phyloP scores from a whole-genome alignment of 2,797 vertebrate species.

The Xenops minutus region DNA sequence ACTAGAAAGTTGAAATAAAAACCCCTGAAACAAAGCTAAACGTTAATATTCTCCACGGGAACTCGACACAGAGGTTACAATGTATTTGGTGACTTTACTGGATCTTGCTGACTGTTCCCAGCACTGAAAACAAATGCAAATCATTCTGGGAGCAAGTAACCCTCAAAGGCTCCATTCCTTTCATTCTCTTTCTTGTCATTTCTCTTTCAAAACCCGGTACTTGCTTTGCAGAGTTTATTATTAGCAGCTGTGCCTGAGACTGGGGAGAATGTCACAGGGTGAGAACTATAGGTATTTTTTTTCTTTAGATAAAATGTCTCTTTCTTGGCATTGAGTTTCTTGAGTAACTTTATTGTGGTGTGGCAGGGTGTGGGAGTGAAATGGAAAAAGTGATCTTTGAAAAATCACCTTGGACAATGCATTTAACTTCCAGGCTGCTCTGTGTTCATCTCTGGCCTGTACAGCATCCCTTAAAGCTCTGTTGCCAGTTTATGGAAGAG shows the following conservation, averaged over 20 bases:
- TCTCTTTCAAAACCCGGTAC: not conserved
- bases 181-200: constrained; percentile 8
- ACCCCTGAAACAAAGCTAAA: not conserved
- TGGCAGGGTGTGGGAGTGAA: not conserved
- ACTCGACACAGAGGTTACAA: not conserved
- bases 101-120: not conserved
- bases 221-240: constrained; percentile 15
- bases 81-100: constrained; percentile 7
- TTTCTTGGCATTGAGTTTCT: not conserved
- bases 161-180: not conserved
- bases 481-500: not conserved
- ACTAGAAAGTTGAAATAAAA: not conserved
- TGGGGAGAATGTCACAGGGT: not conserved
- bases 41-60: not conserved
- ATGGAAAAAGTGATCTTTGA: not conserved
- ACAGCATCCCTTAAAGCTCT: not conserved
- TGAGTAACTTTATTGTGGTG: not conserved
- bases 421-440: not conserved
- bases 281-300: not conserved
- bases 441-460: not conserved
- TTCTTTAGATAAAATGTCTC: not conserved
- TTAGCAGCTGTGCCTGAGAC: not conserved
- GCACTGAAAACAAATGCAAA: constrained; percentile 35
- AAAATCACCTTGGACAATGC: not conserved
- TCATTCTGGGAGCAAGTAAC: not conserved